Conservation (phyloP, 2,888 invertebrate species). For the Pyrrhosoma nymphula region DNA sequence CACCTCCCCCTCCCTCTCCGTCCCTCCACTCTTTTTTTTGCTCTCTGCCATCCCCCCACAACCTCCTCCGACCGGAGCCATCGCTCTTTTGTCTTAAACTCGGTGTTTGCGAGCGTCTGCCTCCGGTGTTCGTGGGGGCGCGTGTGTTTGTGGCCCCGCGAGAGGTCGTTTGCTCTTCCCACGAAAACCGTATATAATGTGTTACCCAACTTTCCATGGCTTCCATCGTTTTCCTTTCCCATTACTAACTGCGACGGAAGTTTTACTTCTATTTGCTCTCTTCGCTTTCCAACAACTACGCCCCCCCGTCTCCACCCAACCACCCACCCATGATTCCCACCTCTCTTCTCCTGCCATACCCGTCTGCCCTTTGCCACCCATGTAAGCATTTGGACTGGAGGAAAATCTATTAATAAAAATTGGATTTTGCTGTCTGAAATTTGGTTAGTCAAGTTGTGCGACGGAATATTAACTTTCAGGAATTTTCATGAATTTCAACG, state of each 20-base stretch:
- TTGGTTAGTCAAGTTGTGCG: background rate
- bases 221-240: conserved; percentile 45
- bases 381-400: background rate
- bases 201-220: conserved; percentile 61
- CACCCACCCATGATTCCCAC: background rate
- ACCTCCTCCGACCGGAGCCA: background rate
- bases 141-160: conserved; percentile 52
- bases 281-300: background rate
- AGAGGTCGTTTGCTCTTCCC: conserved; percentile 64
- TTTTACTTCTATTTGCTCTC: conserved; percentile 22
- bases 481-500: background rate
- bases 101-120: conserved; percentile 32
- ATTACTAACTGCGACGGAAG: conserved; percentile 42
- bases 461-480: background rate
- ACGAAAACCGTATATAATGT: conserved; percentile 49
- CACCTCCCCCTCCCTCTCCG: background rate
- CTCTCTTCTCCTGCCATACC: background rate
- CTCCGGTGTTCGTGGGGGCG: background rate
- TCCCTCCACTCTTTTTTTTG: too few species aligned
- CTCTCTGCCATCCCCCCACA: background rate
- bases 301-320: background rate
- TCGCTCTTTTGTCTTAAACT: conserved; percentile 44
- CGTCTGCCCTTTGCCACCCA: background rate
- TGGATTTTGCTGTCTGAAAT: background rate
- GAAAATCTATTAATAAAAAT: background rate